Evolutionary conservation across 2,113 vertebrate species (phyloP).

Genomic region (Myodes glareolus): DNA sequence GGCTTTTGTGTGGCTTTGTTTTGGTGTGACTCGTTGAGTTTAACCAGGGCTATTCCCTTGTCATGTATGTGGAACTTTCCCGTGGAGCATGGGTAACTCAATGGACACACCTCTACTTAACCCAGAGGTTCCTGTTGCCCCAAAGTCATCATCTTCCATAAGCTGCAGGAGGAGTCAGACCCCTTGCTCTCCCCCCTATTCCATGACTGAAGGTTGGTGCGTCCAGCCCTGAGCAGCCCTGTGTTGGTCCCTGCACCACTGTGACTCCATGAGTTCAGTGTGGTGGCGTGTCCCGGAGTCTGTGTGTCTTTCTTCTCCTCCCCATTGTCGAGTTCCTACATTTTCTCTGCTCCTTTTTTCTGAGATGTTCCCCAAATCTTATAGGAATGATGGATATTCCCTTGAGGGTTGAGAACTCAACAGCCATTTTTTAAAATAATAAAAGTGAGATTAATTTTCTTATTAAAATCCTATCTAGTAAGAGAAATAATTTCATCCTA

Average conservation of each 20-base stretch:
- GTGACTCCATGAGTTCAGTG: too few species aligned
- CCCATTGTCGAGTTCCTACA: neutral
- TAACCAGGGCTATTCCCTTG: too few species aligned
- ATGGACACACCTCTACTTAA: neutral
- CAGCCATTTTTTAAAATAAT: constrained; percentile 22
- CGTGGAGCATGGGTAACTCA: neutral
- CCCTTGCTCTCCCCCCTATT: neutral
- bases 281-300: too few species aligned
- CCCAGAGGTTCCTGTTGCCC: too few species aligned
- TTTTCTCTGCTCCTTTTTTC: neutral
- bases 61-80: neutral
- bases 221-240: neutral
- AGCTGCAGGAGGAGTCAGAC: neutral
- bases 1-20: neutral
- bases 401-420: neutral
- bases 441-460: constrained; percentile 1
- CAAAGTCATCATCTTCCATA: neutral
- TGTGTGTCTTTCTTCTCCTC: neutral
- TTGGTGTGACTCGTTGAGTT: neutral
- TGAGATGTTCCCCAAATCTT: neutral
- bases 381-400: neutral
- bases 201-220: neutral
- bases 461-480: constrained; percentile 14
- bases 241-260: neutral
- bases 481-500: constrained; percentile 4